Base-by-base conservation (phyloP, 2,797 vertebrate species). In the Oophaga sylvatica region DNA sequence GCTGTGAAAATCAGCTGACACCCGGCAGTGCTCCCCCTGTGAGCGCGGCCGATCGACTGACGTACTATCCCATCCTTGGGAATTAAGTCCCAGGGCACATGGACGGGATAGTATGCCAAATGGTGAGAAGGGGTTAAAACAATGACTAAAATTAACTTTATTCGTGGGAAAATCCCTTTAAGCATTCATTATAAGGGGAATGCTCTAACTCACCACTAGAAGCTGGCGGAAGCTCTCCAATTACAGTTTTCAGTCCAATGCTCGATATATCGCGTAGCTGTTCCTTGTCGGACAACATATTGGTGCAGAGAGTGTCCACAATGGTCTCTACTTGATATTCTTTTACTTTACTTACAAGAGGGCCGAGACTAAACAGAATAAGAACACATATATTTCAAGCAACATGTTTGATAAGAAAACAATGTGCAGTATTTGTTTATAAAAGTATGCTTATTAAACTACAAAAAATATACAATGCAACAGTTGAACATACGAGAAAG, bases 281-380 rank as follows among this genome's bases (percentile, higher is more conserved):
- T 62, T 99, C 98, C 93, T 99, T 99, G 94, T 99, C 98, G 22
- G 98, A 99, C 93, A 99, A 96, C 98, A 99, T 99, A 93, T 99
- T 99, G 91, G 98, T 99, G 94, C 98, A 99, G 89, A 99, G 95
- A 0, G 98, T 99, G 94, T 99, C 98, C 90, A 99, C 98, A 92
- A 99, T 99, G 3, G 98, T 99, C 93, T 99, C 98, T 90, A 99
- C 98, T 95, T 99, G 98, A 93, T 99, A 99, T 94, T 99, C 98
- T 94, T 99, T 99, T 92, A 99, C 98, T 94, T 99, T 99, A 92
- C 97, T 99, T 91, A 99, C 98, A 93, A 99, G 96, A 12, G 98
- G 98, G 1, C 98, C 98, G 90, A 99, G 95, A 92, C 98, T 99
- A 22, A 3, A 41, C 10, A 45, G 76, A 85, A 81, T 76, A 62